Conservation (phyloP, 2,797 vertebrate species). For the Cuculus canorus region DNA sequence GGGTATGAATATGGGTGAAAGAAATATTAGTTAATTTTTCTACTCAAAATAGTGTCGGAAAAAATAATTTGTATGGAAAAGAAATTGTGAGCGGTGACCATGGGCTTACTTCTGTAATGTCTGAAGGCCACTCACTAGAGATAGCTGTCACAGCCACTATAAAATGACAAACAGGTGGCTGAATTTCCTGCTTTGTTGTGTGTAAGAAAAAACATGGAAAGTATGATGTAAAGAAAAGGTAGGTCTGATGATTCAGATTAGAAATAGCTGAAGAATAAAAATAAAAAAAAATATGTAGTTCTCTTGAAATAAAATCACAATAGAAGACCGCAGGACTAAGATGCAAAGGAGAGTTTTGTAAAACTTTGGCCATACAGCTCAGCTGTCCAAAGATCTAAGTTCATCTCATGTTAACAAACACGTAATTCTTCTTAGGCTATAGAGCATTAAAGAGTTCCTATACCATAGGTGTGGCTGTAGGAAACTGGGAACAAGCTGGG, state of each 20-base stretch:
- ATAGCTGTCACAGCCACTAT: not conserved
- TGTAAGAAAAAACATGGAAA: not conserved
- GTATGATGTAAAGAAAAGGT: not conserved
- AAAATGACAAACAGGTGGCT: not conserved
- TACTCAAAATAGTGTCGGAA: not conserved
- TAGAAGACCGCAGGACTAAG: not conserved
- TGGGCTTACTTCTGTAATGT: not conserved
- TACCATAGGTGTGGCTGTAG: fast-evolving
- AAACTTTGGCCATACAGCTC: not conserved
- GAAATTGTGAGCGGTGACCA: not conserved
- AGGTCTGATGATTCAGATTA: not conserved
- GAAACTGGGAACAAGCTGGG: not conserved
- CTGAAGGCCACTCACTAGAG: not conserved
- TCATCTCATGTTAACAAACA: not conserved
- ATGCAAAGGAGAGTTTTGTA: not conserved
- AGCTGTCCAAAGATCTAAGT: not conserved
- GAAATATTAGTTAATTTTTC: not conserved
- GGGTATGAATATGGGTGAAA: not conserved
- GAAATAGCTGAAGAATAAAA: not conserved
- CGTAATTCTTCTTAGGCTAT: not conserved
- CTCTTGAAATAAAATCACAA: not conserved
- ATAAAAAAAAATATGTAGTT: fast-evolving
- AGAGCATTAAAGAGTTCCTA: not conserved
- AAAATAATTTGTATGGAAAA: not conserved
- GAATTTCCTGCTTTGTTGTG: not conserved